Conservation (phyloP, 2,797 vertebrate genomes). For the Discoglossus pictus region DNA sequence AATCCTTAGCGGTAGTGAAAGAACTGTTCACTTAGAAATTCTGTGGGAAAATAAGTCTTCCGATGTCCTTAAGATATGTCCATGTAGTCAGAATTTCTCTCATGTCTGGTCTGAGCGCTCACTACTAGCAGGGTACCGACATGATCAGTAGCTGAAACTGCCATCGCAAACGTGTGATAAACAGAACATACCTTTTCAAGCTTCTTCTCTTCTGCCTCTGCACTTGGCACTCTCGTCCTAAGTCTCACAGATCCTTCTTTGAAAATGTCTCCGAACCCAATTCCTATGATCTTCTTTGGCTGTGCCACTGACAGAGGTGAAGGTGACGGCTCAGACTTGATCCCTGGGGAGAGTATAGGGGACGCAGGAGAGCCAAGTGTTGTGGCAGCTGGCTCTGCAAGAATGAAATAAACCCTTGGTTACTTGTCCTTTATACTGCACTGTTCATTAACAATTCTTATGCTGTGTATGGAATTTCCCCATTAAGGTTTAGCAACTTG, state of each 20-base stretch:
- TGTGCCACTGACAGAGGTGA: constrained; percentile 71
- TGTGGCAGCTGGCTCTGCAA: background rate
- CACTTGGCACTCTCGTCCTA: constrained; percentile 73
- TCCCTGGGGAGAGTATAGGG: constrained; percentile 68
- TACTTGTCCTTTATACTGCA: no score
- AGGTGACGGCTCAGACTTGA: constrained; percentile 66
- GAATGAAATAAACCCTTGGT: no score
- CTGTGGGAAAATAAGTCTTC: no score
- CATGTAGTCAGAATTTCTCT: no score
- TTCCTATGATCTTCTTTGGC: constrained; percentile 88
- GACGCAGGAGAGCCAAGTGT: constrained; percentile 66
- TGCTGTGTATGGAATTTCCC: no score
- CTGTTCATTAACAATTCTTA: no score
- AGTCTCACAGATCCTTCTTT: constrained; percentile 90
- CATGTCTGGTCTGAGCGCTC: no score
- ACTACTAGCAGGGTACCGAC: no score
- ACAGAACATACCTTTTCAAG: constrained; percentile 75
- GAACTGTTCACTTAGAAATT: no score
- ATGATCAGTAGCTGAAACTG: background rate
- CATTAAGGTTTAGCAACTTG: no score
- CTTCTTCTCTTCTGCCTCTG: constrained; percentile 85
- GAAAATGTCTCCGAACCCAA: constrained; percentile 97
- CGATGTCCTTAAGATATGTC: no score
- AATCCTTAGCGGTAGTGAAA: no score
- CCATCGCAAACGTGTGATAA: background rate